A percentile compares a stretch with the other conserved stretches of the same genome.
Evolutionary conservation across 2,113 vertebrate species (phyloP).

Genomic region (Laticauda colubrina): DNA sequence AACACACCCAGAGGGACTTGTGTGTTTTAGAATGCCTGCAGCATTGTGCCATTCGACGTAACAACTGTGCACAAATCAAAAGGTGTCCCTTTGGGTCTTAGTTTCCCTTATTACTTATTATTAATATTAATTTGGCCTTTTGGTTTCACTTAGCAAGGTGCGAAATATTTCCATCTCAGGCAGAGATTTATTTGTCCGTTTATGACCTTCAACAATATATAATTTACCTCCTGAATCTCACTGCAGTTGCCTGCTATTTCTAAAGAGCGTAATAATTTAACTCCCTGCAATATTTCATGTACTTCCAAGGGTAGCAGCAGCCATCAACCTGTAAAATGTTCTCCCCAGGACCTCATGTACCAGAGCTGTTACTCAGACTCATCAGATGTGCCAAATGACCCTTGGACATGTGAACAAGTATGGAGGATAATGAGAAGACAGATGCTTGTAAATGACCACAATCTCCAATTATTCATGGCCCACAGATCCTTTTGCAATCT

Average conservation of each 20-base stretch:
- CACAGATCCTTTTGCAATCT: neutral
- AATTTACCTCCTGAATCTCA: slow-evolving; percentile 11
- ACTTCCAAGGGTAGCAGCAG: neutral
- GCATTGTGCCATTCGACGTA: neutral
- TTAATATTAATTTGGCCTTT: slow-evolving; percentile 34
- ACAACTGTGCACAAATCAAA: slow-evolving; percentile 25
- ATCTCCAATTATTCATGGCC: neutral
- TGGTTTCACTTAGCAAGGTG: slow-evolving; percentile 17
- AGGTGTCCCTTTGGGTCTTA: slow-evolving; percentile 11
- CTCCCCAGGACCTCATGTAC: neutral
- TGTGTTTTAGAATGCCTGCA: slow-evolving; percentile 13
- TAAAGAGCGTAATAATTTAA: neutral
- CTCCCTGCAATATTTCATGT: neutral
- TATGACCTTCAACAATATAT: slow-evolving; percentile 25
- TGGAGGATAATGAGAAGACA: neutral
- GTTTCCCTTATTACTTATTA: slow-evolving; percentile 24
- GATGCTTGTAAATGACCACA: neutral
- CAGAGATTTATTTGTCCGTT: slow-evolving; percentile 26
- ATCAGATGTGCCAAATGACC: neutral
- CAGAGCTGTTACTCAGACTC: neutral
- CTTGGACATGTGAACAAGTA: neutral
- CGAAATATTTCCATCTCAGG: slow-evolving; percentile 8
- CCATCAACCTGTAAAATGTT: neutral
- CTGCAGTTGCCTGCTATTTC: neutral
- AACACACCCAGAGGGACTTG: neutral